Evolutionary conservation across 2,113 vertebrate species (phyloP), one percentile per base, ranked within the genome.

Genomic region (Tenrec ecaudatus): DNA sequence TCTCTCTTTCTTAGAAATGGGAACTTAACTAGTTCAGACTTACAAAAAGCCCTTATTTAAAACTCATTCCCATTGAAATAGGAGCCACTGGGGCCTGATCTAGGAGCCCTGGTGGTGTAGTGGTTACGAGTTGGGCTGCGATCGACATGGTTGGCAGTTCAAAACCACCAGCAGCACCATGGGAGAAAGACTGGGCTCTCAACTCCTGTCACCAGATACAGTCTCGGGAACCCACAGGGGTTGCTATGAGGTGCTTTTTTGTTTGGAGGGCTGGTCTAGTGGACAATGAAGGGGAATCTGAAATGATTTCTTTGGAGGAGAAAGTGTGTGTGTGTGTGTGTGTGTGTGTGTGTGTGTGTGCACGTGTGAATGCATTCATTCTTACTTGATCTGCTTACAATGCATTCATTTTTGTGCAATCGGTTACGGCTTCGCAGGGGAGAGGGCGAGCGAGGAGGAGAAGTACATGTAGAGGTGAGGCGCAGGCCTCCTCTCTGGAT

Each of bases 1-100:
- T 40, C 81, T 93, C 62, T 88, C 84, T 93, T 82, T 57, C 43
- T 90, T 38, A 60, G 17, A 29, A 89, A 64, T 82, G 69, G 57
- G 27, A 92, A 83, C 6, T 79, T 90, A 78, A 6, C 4, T 19
- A 87, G 64, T 58, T 29, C 25, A 87, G 29, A 81, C 38, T 25
- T 20, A 81, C 29, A 47, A 89, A 86, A 87, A 33, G 2, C 11
- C 89, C 78, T 79, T 57, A 43, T 83, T 88, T 82, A 38, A 90
- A 93, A 90, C 71, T 69, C 20, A 71, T 6, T 81, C 29, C 40
- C 11, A 43, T 25, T 89, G 69, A 94, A 89, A 69, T 87, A 19
- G 62, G 89, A 33, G 89, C 29, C 15, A 77, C 19, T 10, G 47
- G 47, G 9, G 47, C 47, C 47, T 53, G 9, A 10, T 10, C 47